Base-by-base conservation (phyloP, 2,113 vertebrate species). In the Hyperoodon ampullatus region DNA sequence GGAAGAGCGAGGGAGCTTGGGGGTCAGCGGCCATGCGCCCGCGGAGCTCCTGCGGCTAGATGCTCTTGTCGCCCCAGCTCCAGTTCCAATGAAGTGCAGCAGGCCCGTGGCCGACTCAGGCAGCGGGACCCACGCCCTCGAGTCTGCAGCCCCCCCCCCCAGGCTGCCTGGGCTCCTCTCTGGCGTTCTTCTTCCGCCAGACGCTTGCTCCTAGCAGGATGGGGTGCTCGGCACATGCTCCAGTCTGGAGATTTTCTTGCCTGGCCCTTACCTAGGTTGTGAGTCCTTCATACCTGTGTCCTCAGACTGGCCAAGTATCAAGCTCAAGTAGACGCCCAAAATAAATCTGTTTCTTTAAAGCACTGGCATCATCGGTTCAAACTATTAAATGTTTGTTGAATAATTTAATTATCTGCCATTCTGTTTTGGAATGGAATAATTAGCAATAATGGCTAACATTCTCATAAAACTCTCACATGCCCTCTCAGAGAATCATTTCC, bases 151-250 rank as follows among this genome's bases (percentile, higher is more conserved):
- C 21, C 30, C 39, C 14, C 21, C 30, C 35, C 21, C 39, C 0
- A 33, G 44, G 63, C 83, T 26, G 5, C n/a, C 21, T 2, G 7
- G 44, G 1, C 18, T 33, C 8, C 81, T 21, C 26, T 8, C 39
- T 26, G 24, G 8, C 18, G 2, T 6, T 58, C 26, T 4, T 87
- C 66, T 9, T 44, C 26, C 58, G 23, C 30, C 63, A 53, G 50
- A 3, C 12, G 6, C 24, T 30, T 28, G 50, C 23, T 58, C 50
- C 26, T 2, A 6, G 5, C 12, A 26, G 28, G 10, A 14, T 0
- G 4, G 47, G 14, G 16, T 0, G 28, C 55, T 16, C 28, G 16
- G 72, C 35, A 4, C 26, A 9, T 2, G 7, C 11, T 3, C 35
- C 70, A 72, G 35, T 26, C 68, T 58, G 53, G 26, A 24, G 28